Conservation (phyloP, 1,140 invertebrate genomes). For the Wiebesia pumilae region DNA sequence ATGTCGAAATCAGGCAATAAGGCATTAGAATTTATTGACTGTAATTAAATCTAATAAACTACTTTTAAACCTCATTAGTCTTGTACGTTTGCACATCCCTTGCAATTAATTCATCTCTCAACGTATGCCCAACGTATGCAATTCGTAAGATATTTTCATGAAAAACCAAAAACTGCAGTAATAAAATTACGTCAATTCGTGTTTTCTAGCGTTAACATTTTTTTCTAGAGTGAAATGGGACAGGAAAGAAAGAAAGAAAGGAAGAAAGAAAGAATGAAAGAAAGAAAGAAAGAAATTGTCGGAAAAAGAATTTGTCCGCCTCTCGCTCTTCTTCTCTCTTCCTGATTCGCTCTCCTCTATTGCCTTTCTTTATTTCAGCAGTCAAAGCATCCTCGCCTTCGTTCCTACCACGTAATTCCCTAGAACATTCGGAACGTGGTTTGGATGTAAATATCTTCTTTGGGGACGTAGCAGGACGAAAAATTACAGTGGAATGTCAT, state of each 20-base stretch:
- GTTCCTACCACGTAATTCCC: slow-evolving; percentile 60
- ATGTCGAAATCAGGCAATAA: neutral
- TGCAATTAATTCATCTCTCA: neutral
- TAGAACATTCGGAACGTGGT: slow-evolving; percentile 57
- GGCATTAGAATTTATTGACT: neutral
- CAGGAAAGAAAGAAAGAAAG: slow-evolving; percentile 48
- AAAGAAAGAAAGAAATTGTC: slow-evolving; percentile 48
- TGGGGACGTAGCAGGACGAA: slow-evolving; percentile 16
- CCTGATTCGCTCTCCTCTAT: neutral
- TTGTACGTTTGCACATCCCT: neutral
- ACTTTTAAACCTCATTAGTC: neutral
- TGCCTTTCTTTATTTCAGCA: slow-evolving; percentile 50
- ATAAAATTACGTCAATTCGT: slow-evolving; percentile 44
- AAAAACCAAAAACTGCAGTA: slow-evolving; percentile 26
- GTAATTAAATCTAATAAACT: neutral
- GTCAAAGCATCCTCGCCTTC: slow-evolving; percentile 51
- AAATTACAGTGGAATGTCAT: slow-evolving; percentile 46
- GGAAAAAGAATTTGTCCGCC: slow-evolving; percentile 34
- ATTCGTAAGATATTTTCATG: neutral
- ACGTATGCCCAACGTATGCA: neutral
- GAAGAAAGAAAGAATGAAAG: no score
- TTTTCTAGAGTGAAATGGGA: slow-evolving; percentile 44
- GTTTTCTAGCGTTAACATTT: slow-evolving; percentile 8
- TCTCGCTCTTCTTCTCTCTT: neutral
- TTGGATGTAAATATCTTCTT: slow-evolving; percentile 52